phyloP scores from a whole-genome alignment of 2,113 vertebrate genomes.

The Cryptomyrus ogoouensis region DNA sequence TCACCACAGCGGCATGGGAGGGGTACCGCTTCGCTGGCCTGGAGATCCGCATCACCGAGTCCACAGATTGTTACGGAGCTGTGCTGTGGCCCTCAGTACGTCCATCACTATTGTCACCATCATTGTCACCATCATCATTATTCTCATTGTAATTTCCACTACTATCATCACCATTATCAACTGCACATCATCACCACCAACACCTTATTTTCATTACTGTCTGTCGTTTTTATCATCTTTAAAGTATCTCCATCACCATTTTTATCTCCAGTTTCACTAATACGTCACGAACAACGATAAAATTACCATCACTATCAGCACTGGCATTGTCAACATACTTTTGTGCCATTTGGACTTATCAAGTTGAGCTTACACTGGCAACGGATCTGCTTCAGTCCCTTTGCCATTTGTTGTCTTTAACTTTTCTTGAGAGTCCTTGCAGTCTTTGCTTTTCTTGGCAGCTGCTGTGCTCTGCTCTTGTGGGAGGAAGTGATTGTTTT shows the following conservation, averaged over 20 bases:
- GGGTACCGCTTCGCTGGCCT: conserved; percentile 73
- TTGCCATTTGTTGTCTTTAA: not conserved
- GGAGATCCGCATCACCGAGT: conserved; percentile 83
- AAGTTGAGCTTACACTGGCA: not conserved
- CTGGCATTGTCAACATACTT: not conserved
- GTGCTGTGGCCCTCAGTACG: conserved; percentile 90
- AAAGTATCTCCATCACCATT: not conserved
- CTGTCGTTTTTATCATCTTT: not conserved
- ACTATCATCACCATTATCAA: not conserved
- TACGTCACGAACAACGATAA: not conserved
- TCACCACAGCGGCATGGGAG: conserved; percentile 72
- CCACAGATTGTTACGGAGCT: conserved; percentile 79
- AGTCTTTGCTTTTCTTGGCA: not conserved
- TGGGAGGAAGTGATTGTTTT: not conserved
- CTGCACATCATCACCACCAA: not conserved
- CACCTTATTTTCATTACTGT: not conserved
- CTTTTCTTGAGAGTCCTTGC: not conserved
- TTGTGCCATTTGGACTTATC: not conserved
- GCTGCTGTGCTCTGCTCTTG: not conserved
- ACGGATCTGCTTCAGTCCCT: not conserved
- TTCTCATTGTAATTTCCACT: not conserved
- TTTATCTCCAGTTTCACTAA: not conserved
- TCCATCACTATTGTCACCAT: not conserved
- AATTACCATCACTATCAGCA: not conserved
- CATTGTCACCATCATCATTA: not conserved